Conservation (phyloP, 2,797 vertebrate genomes). For the Lagocephalus sceleratus region DNA sequence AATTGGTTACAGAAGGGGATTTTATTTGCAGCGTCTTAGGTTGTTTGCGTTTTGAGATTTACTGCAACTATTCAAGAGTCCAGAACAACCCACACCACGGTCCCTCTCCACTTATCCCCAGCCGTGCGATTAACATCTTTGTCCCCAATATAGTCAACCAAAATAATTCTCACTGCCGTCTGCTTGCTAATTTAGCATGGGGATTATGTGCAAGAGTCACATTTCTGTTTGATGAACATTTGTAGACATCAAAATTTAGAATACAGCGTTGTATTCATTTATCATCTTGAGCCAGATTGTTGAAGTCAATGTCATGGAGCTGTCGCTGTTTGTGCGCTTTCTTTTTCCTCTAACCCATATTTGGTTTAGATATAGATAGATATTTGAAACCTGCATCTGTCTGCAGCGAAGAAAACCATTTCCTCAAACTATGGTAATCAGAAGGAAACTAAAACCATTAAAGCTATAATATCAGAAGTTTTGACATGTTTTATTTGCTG, state of each 20-base stretch:
- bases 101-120: constrained; percentile 55
- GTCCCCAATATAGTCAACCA: constrained; percentile 50
- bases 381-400: neutral
- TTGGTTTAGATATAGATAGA: too few species aligned
- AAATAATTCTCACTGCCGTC: constrained; percentile 55
- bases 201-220: constrained; percentile 38
- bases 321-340: constrained; percentile 1
- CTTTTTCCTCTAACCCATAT: constrained; percentile 16
- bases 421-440: constrained; percentile 33
- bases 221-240: constrained; percentile 27
- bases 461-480: too few species aligned
- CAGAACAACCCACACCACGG: constrained; percentile 48
- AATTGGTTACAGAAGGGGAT: constrained; percentile 72
- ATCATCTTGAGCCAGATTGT: neutral
- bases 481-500: too few species aligned
- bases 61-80: constrained; percentile 63
- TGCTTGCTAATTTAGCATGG: constrained; percentile 45
- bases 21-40: constrained; percentile 69
- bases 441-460: neutral
- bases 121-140: constrained; percentile 67
- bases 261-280: too few species aligned
- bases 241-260: constrained; percentile 7
- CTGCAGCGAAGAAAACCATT: neutral
- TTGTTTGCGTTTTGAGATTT: constrained; percentile 70
- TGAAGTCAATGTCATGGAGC: constrained; percentile 10